Base-by-base conservation (phyloP, 2,888 invertebrate genomes). In the Spodoptera exigua region DNA sequence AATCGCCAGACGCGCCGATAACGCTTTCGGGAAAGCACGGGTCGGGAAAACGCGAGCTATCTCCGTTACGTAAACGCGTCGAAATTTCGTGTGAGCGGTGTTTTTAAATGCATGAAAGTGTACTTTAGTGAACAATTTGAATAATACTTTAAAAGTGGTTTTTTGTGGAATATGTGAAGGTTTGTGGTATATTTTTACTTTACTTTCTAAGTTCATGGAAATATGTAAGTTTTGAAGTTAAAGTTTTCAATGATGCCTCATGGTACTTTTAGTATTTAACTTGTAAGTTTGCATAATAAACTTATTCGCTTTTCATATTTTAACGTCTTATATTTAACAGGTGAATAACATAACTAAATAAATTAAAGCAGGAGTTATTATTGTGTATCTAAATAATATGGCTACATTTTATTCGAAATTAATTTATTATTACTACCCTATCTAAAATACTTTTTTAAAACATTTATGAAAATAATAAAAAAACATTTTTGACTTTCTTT, bases 21-120 rank as follows among this genome's bases (percentile, higher is more conserved):
- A 75, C 90, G 89, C 82, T 88, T 85, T 72, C 70, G 84, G 61
- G 92, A 80, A 85, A 90, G 91, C 92, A 92, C 93, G 93, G 81
- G 70, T 82, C 81, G 74, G 64, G 76, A 65, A 72, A 69, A 65
- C 64, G 55, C 39, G 63, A 70, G 69, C 72, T 71, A 72, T 72
- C 65, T 65, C 53, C 63, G 80, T 86, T 86, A 87, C 84, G 84
- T 88, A 86, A 89, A 87, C 78, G 78, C 74, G 70, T 39, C 62
- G 61, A 57, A 70, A 41, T 66, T 51, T 66, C 43, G 55, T 62
- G 69, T 62, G 60, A 61, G 60, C 68, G 66, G 74, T 75, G 65
- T 54, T 39, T 76, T 64, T 67, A 48, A 62, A 61, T 58, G 45
- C 57, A 54, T 65, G 52, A 48, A 45, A 76, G 76, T 70, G 76